Evolutionary conservation across 1,140 invertebrate genomes (phyloP).

Genomic region (Medauroidea extradentata): DNA sequence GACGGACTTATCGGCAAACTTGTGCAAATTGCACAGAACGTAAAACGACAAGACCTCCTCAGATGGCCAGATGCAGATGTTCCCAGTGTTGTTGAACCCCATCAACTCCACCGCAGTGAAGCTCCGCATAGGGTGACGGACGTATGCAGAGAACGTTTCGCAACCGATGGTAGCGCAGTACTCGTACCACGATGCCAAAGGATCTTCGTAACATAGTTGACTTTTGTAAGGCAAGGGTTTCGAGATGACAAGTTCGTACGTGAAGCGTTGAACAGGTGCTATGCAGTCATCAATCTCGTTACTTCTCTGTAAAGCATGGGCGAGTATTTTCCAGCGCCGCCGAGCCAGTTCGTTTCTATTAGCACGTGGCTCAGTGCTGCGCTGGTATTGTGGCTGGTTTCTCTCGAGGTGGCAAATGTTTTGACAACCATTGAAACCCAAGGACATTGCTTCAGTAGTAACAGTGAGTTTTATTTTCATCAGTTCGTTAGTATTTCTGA

Average conservation of each 20-base stretch:
- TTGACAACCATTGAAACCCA: conserved; percentile 7
- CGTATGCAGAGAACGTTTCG: conserved; percentile 46
- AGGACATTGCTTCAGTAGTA: conserved; percentile 6
- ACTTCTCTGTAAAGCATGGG: conserved; percentile 52
- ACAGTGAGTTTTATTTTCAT: too few species aligned
- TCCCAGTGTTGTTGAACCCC: conserved; percentile 89
- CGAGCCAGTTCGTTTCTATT: conserved; percentile 45
- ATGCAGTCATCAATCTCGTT: conserved; percentile 3
- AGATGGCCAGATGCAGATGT: conserved; percentile 86
- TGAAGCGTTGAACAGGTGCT: conserved; percentile 54
- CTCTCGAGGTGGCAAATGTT: not conserved
- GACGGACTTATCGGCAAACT: conserved; percentile 62
- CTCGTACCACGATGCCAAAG: conserved; percentile 43
- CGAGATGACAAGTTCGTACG: conserved; percentile 50
- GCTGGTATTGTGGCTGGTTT: not conserved
- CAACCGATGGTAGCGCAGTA: conserved; percentile 49
- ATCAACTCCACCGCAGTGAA: conserved; percentile 67
- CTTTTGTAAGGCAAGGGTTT: conserved; percentile 20
- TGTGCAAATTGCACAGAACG: conserved; percentile 58
- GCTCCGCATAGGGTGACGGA: conserved; percentile 54
- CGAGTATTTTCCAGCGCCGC: conserved; percentile 63
- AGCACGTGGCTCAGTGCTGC: not conserved
- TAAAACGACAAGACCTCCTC: conserved; percentile 79
- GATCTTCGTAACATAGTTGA: conserved; percentile 26
- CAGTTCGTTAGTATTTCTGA: too few species aligned